Percentiles rank a stretch among this genome's conserved stretches.
These are phyloP conservation scores for Zoanthus sociatus DNA, from an alignment of 92 coral and sea anemone species.

Conservation along the genomic window DNA sequence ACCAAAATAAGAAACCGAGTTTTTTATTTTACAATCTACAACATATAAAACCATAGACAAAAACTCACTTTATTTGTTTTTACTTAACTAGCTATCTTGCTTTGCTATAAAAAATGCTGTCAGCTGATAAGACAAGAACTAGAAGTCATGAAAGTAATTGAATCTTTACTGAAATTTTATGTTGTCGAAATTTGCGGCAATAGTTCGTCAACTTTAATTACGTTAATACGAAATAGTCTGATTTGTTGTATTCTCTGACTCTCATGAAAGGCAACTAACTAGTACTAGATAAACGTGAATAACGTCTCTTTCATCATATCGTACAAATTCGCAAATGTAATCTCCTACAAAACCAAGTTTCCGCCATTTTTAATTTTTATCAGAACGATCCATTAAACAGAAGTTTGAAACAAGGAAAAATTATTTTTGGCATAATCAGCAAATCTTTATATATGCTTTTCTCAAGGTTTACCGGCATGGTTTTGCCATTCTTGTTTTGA, in stretches of 20 bases:
- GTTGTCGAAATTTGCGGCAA: background rate
- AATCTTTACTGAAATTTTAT: background rate
- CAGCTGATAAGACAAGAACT: background rate
- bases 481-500: background rate
- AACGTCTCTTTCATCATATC: constrained; percentile 3
- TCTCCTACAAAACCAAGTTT: background rate
- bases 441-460: background rate
- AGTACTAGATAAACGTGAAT: background rate
- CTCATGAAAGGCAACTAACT: constrained; percentile 25
- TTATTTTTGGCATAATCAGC: background rate
- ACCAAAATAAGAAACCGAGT: too few relatives aligned
- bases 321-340: background rate
- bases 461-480: background rate
- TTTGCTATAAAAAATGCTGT: background rate
- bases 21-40: background rate
- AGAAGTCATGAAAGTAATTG: background rate
- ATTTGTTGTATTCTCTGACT: background rate
- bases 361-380: background rate
- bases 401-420: background rate
- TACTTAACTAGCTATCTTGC: background rate
- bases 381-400: background rate
- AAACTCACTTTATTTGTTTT: background rate
- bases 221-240: background rate
- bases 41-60: background rate
- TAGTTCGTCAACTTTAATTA: background rate